Evolutionary conservation across 2,888 invertebrate genomes (phyloP).

Genomic region (Cephus rjabovi): DNA sequence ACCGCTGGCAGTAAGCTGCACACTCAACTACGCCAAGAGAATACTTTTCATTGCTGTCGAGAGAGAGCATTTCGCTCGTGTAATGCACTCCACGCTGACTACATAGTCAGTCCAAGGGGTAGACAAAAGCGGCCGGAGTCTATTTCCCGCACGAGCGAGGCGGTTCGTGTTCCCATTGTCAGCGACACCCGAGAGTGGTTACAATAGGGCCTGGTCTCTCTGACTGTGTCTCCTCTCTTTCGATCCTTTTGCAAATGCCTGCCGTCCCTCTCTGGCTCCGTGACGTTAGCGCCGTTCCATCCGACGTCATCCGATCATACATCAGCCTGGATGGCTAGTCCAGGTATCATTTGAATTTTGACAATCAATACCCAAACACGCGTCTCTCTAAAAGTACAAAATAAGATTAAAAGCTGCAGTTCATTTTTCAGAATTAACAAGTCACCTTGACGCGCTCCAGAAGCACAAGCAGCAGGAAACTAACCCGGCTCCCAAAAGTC

Average conservation of each 20-base stretch:
- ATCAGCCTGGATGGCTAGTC: neutral
- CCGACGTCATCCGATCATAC: neutral
- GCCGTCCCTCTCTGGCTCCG: neutral
- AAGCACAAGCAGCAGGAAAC: neutral
- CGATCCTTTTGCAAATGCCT: neutral
- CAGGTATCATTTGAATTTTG: neutral
- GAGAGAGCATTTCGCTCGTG: neutral
- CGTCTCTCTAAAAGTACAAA: no score
- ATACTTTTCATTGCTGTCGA: slow-evolving; percentile 5
- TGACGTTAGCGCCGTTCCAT: neutral
- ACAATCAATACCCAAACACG: neutral
- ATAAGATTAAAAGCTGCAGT: neutral
- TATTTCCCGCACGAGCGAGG: slow-evolving; percentile 25
- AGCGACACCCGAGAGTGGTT: slow-evolving; percentile 13
- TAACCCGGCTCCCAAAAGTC: neutral
- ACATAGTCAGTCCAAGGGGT: slow-evolving; percentile 9
- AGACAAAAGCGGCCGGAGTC: slow-evolving; percentile 30
- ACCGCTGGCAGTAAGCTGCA: neutral
- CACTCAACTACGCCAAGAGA: neutral
- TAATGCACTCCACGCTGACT: slow-evolving; percentile 5
- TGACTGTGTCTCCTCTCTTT: neutral
- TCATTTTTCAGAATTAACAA: neutral
- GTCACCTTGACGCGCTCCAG: neutral
- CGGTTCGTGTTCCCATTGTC: slow-evolving; percentile 27
- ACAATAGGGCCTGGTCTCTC: slow-evolving; percentile 19